phyloP scores from a whole-genome alignment of 1,140 invertebrate genomes.

The Mycetomoellerius zeteki region DNA sequence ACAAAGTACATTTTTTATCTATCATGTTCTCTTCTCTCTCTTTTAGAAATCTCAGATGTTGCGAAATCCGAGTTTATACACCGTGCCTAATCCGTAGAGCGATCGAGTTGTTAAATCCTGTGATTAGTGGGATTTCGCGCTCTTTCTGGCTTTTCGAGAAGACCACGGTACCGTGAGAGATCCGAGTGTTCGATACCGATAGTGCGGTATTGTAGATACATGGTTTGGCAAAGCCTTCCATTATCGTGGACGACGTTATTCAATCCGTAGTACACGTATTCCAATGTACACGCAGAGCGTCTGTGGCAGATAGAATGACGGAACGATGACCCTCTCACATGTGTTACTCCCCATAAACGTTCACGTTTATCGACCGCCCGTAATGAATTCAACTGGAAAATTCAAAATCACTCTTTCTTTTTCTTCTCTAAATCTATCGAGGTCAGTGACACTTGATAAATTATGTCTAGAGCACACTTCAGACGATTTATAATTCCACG shows the following conservation, averaged over 20 bases:
- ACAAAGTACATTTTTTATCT: neutral
- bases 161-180: constrained; percentile 67
- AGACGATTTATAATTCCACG: neutral
- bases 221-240: constrained; percentile 73
- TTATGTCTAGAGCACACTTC: constrained; percentile 5
- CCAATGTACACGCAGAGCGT: constrained; percentile 66
- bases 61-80: neutral
- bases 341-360: constrained; percentile 55
- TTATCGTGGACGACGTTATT: constrained; percentile 73
- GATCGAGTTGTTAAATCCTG: constrained; percentile 39
- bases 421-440: neutral
- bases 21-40: neutral
- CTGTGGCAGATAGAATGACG: constrained; percentile 68
- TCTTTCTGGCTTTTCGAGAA: constrained; percentile 25
- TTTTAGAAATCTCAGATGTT: neutral
- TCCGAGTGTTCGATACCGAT: constrained; percentile 67
- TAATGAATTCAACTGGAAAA: constrained; percentile 64
- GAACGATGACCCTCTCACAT: constrained; percentile 39
- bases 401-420: constrained; percentile 2
- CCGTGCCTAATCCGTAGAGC: neutral
- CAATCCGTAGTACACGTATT: constrained; percentile 71
- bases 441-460: neutral
- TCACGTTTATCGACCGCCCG: constrained; percentile 64
- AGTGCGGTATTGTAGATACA: constrained; percentile 68
- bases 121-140: constrained; percentile 31